Conservation (phyloP, 2,888 invertebrate genomes). For the Cenopis cana region DNA sequence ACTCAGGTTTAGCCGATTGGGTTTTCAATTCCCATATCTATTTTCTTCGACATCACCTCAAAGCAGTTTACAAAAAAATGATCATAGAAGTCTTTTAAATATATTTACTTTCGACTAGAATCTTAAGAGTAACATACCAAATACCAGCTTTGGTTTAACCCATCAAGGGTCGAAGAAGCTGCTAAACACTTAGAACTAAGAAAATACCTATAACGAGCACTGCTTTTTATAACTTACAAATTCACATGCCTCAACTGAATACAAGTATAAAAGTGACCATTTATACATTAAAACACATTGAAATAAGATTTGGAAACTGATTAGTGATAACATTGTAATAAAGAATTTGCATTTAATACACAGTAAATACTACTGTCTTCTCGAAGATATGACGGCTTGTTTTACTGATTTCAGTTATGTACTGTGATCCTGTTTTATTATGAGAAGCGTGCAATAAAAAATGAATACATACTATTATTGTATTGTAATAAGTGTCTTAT, state of each 20-base stretch:
- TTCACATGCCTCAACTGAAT: slow-evolving; percentile 12
- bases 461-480: too few relatives aligned
- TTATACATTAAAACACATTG: not conserved
- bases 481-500: too few relatives aligned
- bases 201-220: slow-evolving; percentile 56
- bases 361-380: too few relatives aligned
- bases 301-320: not conserved
- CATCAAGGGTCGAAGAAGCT: slow-evolving; percentile 55
- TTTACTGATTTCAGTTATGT: too few relatives aligned
- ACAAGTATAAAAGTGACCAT: not conserved
- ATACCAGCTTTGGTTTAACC: slow-evolving; percentile 60
- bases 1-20: too few relatives aligned
- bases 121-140: slow-evolving; percentile 55
- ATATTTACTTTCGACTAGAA: slow-evolving; percentile 75
- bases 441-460: too few relatives aligned
- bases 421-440: too few relatives aligned
- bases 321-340: not conserved
- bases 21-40: too few relatives aligned
- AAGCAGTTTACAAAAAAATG: slow-evolving; percentile 39
- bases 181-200: slow-evolving; percentile 58
- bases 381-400: too few relatives aligned
- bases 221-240: slow-evolving; percentile 46
- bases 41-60: too few relatives aligned
- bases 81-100: slow-evolving; percentile 51
- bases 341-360: not conserved